phyloP scores from a whole-genome alignment of 2,888 invertebrate species.

The Plusia festucae region DNA sequence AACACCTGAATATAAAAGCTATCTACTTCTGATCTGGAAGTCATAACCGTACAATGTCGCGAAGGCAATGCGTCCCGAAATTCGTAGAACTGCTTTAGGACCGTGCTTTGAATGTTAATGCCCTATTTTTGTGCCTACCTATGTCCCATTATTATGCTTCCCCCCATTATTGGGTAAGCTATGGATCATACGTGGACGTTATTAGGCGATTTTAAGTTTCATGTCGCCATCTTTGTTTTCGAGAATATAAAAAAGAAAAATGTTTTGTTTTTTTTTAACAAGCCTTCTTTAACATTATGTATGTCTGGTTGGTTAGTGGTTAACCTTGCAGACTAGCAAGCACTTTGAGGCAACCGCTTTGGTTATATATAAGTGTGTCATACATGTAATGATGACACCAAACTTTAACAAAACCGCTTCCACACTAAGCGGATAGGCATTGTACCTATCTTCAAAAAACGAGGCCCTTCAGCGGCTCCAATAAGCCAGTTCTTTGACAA shows the following conservation, averaged over 20 bases:
- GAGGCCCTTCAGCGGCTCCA: constrained; percentile 19
- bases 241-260: no score
- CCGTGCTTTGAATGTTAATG: constrained; percentile 24
- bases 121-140: constrained; percentile 12
- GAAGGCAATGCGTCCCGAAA: constrained; percentile 18
- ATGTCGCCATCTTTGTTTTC: not conserved
- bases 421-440: not conserved
- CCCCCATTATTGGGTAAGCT: constrained; percentile 18
- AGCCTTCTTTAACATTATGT: no score
- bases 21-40: constrained; percentile 11
- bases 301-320: no score
- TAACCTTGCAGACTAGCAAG: no score
- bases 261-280: no score
- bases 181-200: constrained; percentile 6
- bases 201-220: not conserved
- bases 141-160: not conserved
- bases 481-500: constrained; percentile 35
- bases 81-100: constrained; percentile 14
- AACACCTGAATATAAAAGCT: not conserved
- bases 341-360: no score
- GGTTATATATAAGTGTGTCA: no score
- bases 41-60: constrained; percentile 13
- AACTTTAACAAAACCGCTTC: not conserved
- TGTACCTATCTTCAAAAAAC: constrained; percentile 12
- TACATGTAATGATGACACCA: not conserved